Conservation (phyloP, 2,113 vertebrate genomes). For the Esox niger region DNA sequence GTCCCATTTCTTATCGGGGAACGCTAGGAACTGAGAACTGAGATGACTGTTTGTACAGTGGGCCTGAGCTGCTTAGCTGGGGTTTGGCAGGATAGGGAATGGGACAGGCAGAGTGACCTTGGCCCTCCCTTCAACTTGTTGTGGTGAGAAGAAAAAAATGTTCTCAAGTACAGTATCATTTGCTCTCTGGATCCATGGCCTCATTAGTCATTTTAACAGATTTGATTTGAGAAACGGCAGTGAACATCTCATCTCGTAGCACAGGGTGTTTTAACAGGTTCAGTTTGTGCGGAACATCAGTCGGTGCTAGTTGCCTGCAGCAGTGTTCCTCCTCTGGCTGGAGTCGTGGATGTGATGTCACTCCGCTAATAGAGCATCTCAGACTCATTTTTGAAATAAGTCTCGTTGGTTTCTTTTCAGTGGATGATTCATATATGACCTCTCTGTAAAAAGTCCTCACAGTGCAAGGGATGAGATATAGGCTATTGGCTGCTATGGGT, state of each 20-base stretch:
- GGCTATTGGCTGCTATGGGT: constrained; percentile 2
- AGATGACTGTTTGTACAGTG: not conserved
- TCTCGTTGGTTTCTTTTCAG: not conserved
- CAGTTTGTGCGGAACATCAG: not conserved
- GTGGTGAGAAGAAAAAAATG: not conserved
- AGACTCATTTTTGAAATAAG: too few relatives aligned
- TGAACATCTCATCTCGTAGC: constrained; percentile 20
- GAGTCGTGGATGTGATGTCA: too few relatives aligned
- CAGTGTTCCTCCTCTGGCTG: too few relatives aligned
- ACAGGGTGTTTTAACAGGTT: constrained; percentile 25
- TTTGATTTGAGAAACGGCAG: constrained; percentile 20
- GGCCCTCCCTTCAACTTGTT: not conserved
- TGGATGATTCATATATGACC: not conserved
- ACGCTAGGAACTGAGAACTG: not conserved
- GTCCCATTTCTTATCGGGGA: constrained; percentile 12
- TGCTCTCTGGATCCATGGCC: constrained; percentile 17
- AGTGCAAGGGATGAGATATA: not conserved
- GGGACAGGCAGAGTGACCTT: not conserved
- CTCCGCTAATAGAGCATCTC: too few relatives aligned
- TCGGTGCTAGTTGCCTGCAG: too few relatives aligned
- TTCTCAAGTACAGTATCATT: constrained; percentile 11
- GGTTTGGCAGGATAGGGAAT: constrained; percentile 1
- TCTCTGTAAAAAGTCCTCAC: not conserved
- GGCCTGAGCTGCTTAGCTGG: not conserved
- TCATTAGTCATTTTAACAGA: constrained; percentile 24